Conservation (phyloP, 2,888 invertebrate species). For the Lasius fuliginosus region DNA sequence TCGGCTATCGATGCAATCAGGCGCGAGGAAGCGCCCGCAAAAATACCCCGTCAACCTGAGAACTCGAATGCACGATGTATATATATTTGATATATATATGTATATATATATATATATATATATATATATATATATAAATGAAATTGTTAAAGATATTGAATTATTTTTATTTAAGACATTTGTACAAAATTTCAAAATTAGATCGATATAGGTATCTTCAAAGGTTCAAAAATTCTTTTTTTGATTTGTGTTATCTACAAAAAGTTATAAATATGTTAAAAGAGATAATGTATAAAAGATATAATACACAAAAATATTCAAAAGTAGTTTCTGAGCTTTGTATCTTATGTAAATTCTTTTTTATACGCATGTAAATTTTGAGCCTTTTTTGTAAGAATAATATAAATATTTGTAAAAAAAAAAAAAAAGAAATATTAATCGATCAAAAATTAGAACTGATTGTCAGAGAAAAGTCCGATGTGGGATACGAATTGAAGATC, state of each 20-base stretch:
- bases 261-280: background rate
- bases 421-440: background rate
- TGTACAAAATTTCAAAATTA: background rate
- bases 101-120: background rate
- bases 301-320: background rate
- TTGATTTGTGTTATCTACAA: background rate
- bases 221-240: background rate
- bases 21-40: background rate
- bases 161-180: background rate
- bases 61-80: background rate
- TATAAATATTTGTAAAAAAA: background rate
- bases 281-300: background rate
- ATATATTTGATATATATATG: background rate
- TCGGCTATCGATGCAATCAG: conserved; percentile 2
- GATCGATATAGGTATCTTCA: background rate
- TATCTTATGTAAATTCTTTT: background rate
- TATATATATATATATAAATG: no score
- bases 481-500: background rate
- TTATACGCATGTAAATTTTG: background rate
- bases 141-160: background rate
- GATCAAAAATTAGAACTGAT: background rate
- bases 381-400: background rate
- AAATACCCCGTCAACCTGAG: background rate
- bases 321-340: background rate
- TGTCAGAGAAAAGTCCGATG: background rate